Conservation (phyloP, 2,113 vertebrate species). For the Australoheros scitulus region DNA sequence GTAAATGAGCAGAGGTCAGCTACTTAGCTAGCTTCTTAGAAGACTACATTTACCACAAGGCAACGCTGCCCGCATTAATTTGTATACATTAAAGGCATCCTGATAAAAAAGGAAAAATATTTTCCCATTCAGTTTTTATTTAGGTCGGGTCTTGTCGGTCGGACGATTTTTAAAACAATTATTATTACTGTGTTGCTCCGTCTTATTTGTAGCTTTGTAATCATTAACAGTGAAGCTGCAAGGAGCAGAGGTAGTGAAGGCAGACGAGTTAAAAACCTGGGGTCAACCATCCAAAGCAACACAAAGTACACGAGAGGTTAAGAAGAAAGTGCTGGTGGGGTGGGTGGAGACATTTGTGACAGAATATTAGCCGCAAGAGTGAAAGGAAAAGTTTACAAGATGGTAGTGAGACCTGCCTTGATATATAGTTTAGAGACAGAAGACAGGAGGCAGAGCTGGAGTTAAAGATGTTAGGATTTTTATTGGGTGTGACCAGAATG, state of each 20-base stretch:
- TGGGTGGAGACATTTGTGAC: background rate
- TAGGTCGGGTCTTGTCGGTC: background rate
- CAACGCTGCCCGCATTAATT: slow-evolving; percentile 16
- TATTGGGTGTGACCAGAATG: too few species aligned
- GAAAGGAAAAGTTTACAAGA: background rate
- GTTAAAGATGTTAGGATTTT: too few species aligned
- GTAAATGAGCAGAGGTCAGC: slow-evolving; percentile 7
- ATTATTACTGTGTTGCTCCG: background rate
- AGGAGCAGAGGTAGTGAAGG: background rate
- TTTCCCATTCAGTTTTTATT: background rate
- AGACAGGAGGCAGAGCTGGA: background rate
- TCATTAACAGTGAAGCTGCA: background rate
- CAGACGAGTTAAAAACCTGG: background rate
- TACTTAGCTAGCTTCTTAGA: background rate
- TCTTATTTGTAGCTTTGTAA: background rate
- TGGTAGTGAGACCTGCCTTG: background rate
- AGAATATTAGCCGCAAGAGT: background rate
- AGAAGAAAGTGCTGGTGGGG: too few species aligned
- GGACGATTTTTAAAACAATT: background rate
- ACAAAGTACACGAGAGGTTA: too few species aligned
- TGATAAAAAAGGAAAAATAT: background rate
- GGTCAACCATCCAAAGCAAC: too few species aligned
- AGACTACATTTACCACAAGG: slow-evolving; percentile 55
- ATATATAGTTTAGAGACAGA: too few species aligned
- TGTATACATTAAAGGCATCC: slow-evolving; percentile 14